Base-by-base conservation (phyloP, 1,140 invertebrate species). In the Macrostomum lignano region DNA sequence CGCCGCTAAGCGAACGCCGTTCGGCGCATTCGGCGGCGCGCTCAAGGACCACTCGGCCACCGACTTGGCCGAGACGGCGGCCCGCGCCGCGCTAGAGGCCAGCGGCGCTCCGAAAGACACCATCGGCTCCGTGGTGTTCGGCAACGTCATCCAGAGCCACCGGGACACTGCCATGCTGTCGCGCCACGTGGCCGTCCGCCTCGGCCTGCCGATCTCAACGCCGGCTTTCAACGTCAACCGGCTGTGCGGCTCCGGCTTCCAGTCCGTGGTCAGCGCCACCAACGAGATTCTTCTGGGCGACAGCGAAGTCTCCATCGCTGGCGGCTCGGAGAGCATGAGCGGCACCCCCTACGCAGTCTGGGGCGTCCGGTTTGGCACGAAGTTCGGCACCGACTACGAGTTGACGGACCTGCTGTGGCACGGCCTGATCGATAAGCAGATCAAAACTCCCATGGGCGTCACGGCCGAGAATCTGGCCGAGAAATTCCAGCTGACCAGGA, bases 401-500 rank as follows among this genome's bases (percentile, higher is more conserved):
- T 66, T 93, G 37, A 82, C 94, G 61, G 86, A 94, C 60, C 65
- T 67, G 0, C 55, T 96, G 6, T 94, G 84, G 86, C 58, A 69
- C n/a, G 74, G 76, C 2, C 62, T 96, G 0, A 71, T 72, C 0
- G 88, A 96, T 52, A 66, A 67, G 0, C 71, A 84, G 48, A 79
- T 76, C 48, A 74, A 78, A 44, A 63, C 79, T 13, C 74, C 82
- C 0, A 96, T 96, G 88, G 88, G 75, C 5, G 55, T 86, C 38
- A 96, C 88, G 2, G 88, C 88, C 7, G 88, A 96, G 61, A 96
- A 94, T 53, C 62, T 98, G 21, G 86, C 78, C 2, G 74, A 68
- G 14, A 71, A 93, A 48, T 91, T 74, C 49, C 70, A 72, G 21
- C 64, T 96, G 20, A 71, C 70, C 0, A 62, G 76, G 32, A 67